Evolutionary conservation across 2,797 vertebrate species (phyloP).

Genomic region (Scolopax rusticola): DNA sequence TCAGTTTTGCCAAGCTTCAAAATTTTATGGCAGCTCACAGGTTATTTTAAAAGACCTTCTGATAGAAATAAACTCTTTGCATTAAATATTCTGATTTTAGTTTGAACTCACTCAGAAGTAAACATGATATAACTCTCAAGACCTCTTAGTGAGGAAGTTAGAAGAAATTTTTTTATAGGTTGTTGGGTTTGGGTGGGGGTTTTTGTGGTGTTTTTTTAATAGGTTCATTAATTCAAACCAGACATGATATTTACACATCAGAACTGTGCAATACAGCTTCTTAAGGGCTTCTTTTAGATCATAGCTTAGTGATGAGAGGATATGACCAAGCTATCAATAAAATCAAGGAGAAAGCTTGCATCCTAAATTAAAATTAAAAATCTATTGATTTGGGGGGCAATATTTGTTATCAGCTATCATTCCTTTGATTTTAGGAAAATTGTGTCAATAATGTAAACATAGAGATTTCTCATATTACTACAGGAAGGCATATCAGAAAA

Average conservation of each 20-base stretch:
- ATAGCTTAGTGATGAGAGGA: background rate
- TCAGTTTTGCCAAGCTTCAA: background rate
- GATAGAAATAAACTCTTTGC: background rate
- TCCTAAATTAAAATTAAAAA: background rate
- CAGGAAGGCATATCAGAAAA: background rate
- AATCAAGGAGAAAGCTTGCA: background rate
- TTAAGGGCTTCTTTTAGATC: background rate
- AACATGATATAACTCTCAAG: background rate
- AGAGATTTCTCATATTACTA: background rate
- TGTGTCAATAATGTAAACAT: background rate
- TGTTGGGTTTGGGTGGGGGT: background rate
- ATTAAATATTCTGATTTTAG: background rate
- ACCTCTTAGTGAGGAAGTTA: background rate
- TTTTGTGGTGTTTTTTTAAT: background rate
- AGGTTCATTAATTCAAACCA: background rate
- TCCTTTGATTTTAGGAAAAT: background rate
- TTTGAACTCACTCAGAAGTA: background rate
- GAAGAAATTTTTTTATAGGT: background rate
- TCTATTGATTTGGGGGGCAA: rapidly evolving
- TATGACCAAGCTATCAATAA: background rate
- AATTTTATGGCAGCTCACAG: background rate
- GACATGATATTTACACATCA: background rate
- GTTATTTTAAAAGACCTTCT: background rate
- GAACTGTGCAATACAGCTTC: background rate
- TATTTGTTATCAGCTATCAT: background rate